Evolutionary conservation across 2,797 vertebrate genomes (phyloP).

Genomic region (Pogonophryne albipinna): DNA sequence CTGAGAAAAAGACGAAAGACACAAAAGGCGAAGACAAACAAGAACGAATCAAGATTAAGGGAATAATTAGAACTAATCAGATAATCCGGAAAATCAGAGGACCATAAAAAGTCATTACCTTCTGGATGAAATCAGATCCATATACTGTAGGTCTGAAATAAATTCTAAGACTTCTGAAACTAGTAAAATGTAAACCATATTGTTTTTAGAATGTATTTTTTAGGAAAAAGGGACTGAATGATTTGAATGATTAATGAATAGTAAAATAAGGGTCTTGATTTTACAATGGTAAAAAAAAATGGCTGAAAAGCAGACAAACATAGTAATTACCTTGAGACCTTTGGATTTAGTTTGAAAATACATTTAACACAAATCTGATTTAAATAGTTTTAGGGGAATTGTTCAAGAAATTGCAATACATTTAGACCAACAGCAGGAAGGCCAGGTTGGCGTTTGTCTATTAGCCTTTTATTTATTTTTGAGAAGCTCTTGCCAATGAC

Average conservation of each 20-base stretch:
- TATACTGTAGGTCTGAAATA: neutral
- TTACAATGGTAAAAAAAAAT: neutral
- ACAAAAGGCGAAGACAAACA: neutral
- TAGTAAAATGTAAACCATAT: neutral
- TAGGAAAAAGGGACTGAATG: no score
- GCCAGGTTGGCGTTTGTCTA: no score
- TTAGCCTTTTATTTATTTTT: no score
- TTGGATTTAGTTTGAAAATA: neutral
- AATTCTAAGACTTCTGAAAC: neutral
- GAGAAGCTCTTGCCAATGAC: no score
- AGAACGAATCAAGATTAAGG: neutral
- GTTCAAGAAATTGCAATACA: neutral
- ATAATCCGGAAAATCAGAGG: constrained; percentile 8
- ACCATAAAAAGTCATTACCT: neutral
- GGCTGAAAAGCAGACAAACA: neutral
- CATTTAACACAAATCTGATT: neutral
- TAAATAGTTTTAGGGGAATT: neutral
- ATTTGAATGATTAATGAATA: no score
- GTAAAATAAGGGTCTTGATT: neutral
- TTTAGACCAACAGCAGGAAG: no score
- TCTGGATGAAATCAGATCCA: neutral
- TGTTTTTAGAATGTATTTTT: neutral
- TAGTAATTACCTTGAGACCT: neutral
- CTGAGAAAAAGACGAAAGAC: neutral
- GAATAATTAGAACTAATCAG: constrained; percentile 19